A percentile compares a stretch with the other conserved stretches of the same genome.
These are phyloP conservation scores for Rhagophthalmus giganteus DNA, from an alignment of 2,888 invertebrate species.

Conservation along the genomic window DNA sequence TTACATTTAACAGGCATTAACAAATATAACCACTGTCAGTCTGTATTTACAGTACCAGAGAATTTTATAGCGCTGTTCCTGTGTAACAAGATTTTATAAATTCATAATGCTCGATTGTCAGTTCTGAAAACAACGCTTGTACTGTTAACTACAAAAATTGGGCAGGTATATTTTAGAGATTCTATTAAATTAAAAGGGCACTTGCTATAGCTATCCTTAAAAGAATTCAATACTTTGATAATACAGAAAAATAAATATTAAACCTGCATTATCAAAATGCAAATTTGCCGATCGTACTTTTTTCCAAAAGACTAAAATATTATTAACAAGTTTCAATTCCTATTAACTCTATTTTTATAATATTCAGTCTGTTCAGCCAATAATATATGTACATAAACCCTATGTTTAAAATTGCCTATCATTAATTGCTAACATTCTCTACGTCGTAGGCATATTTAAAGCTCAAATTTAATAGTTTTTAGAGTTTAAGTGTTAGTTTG, in stretches of 20 bases:
- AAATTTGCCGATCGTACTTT: neutral
- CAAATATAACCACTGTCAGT: no score
- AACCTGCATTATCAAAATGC: neutral
- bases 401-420: constrained; percentile 15
- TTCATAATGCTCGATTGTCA: no score
- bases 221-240: no score
- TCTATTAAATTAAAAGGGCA: no score
- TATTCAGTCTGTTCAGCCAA: constrained; percentile 34
- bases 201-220: no score
- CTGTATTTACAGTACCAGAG: no score
- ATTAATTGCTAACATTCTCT: constrained; percentile 7
- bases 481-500: constrained; percentile 22
- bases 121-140: no score
- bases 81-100: no score
- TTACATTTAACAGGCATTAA: no score
- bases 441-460: constrained; percentile 14
- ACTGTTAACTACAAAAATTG: no score
- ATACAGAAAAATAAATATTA: constrained; percentile 5
- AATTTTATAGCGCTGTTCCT: no score
- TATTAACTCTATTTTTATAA: constrained; percentile 29
- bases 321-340: constrained; percentile 20
- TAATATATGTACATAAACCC: constrained; percentile 27
- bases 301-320: constrained; percentile 4
- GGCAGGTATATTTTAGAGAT: constrained; percentile 5
- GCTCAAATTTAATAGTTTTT: constrained; percentile 13